phyloP scores from a whole-genome alignment of 2,888 invertebrate species.

The Antitype chi region DNA sequence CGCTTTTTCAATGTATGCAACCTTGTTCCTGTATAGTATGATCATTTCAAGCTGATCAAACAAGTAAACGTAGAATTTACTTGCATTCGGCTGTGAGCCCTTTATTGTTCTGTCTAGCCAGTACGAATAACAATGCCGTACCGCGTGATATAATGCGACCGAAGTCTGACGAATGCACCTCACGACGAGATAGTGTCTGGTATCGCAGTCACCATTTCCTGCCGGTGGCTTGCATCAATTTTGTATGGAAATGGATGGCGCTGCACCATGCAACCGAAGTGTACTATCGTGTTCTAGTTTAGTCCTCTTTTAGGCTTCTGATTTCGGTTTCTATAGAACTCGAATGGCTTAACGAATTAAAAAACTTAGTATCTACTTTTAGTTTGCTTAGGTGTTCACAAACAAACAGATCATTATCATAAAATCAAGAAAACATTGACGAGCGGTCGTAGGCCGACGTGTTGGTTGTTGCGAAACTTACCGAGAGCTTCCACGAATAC shows the following conservation, averaged over 20 bases:
- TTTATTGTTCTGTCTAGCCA: constrained; percentile 52
- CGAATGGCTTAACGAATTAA: background rate
- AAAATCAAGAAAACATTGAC: constrained; percentile 69
- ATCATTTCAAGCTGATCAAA: constrained; percentile 54
- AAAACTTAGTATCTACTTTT: constrained; percentile 1
- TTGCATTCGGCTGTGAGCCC: constrained; percentile 46
- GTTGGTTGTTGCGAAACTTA: constrained; percentile 78
- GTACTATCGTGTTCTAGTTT: constrained; percentile 66
- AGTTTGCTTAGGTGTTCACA: constrained; percentile 9
- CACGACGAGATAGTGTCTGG: constrained; percentile 74
- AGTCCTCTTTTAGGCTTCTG: constrained; percentile 22
- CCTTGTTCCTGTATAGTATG: constrained; percentile 42
- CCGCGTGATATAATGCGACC: constrained; percentile 71
- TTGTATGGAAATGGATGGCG: constrained; percentile 79
- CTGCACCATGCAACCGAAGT: constrained; percentile 69
- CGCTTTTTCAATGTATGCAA: constrained; percentile 43
- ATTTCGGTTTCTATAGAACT: constrained; percentile 20
- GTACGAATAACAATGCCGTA: constrained; percentile 65
- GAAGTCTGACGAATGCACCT: constrained; percentile 70
- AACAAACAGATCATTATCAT: constrained; percentile 50
- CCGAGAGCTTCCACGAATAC: constrained; percentile 76
- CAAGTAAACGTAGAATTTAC: constrained; percentile 39
- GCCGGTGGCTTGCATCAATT: constrained; percentile 77
- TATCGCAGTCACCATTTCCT: constrained; percentile 78
- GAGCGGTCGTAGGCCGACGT: constrained; percentile 73